Evolutionary conservation across 2,797 vertebrate species (phyloP).

Genomic region (Cyclura pinguis): DNA sequence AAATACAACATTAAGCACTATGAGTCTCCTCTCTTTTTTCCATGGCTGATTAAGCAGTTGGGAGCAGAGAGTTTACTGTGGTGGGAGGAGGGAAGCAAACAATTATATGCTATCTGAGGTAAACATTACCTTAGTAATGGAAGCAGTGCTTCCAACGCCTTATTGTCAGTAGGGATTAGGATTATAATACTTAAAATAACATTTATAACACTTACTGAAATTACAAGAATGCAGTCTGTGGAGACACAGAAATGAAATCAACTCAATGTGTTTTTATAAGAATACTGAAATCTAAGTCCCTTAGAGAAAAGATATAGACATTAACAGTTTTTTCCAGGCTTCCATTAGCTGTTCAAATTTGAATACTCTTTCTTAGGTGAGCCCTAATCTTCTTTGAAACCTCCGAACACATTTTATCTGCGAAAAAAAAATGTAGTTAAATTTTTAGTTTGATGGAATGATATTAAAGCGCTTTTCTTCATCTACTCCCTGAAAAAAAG

Average conservation of each 20-base stretch:
- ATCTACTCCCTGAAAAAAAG: slow-evolving; percentile 77
- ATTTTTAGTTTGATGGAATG: slow-evolving; percentile 88
- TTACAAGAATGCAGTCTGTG: slow-evolving; percentile 85
- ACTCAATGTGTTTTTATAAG: slow-evolving; percentile 87
- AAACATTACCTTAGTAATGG: slow-evolving; percentile 93
- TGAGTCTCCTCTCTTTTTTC: slow-evolving; percentile 82
- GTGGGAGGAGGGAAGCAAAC: slow-evolving; percentile 80
- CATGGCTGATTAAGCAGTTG: slow-evolving; percentile 89
- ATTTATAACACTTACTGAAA: slow-evolving; percentile 92
- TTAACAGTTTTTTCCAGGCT: slow-evolving; percentile 85
- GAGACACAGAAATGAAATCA: slow-evolving; percentile 83
- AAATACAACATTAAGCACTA: slow-evolving; percentile 68
- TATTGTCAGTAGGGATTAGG: slow-evolving; percentile 89
- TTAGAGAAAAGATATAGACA: slow-evolving; percentile 85
- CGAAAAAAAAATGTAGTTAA: slow-evolving; percentile 86
- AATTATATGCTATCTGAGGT: slow-evolving; percentile 90
- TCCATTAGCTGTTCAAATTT: slow-evolving; percentile 88
- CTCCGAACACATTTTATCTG: slow-evolving; percentile 86
- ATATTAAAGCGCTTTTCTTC: slow-evolving; percentile 87
- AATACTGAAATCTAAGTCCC: slow-evolving; percentile 86
- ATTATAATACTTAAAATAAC: slow-evolving; percentile 91
- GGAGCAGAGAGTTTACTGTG: slow-evolving; percentile 85
- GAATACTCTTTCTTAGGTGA: slow-evolving; percentile 87
- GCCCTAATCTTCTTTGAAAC: slow-evolving; percentile 87
- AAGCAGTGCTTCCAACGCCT: slow-evolving; percentile 86